Base-by-base conservation (phyloP, 2,888 invertebrate species). In the Acronicta leporina region DNA sequence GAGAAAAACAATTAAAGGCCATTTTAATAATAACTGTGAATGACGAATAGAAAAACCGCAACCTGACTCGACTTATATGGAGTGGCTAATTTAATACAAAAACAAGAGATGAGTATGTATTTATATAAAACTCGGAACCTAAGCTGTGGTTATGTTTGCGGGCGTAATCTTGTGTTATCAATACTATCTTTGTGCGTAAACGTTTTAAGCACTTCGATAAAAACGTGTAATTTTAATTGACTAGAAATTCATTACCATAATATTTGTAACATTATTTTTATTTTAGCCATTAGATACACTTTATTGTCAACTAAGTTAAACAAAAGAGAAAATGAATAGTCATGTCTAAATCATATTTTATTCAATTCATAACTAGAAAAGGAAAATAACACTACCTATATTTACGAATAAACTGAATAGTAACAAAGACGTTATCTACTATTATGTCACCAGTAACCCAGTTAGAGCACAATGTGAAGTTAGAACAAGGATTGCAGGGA, bases 371-470 rank as follows among this genome's bases (percentile, higher is more conserved):
- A 38, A n/a, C 10, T 51, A 13, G n/a, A 30, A 44, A 52, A 56
- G 33, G 16, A 56, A 63, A 66, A 74, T 40, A 66, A 45, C 48
- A 62, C 54, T 47, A 62, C 49, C 54, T 46, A 62, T 49, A 64
- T 59, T 62, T 58, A 58, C 47, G 52, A 63, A 65, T 62, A 70
- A 58, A 66, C 48, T 33, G 50, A 53, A 59, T 54, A 56, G 72
- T 47, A 62, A 66, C 62, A 71, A 63, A 68, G 56, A 58, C 73
- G 52, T 75, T 79, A 74, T 75, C 78, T 70, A 53, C 57, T 65
- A 70, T 77, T 73, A 75, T 77, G 77, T 77, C 75, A 77, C 72
- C 71, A 72, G 76, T 84, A 82, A 83, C 83, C 83, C 60, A 82
- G 82, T 83, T 81, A 63, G 57, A 63, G 33, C 27, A 70, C 75